Percentiles rank a stretch among this genome's conserved stretches.
These are phyloP conservation scores for Ormia ochracea DNA, from an alignment of 2,888 invertebrate species.

Conservation along the genomic window DNA sequence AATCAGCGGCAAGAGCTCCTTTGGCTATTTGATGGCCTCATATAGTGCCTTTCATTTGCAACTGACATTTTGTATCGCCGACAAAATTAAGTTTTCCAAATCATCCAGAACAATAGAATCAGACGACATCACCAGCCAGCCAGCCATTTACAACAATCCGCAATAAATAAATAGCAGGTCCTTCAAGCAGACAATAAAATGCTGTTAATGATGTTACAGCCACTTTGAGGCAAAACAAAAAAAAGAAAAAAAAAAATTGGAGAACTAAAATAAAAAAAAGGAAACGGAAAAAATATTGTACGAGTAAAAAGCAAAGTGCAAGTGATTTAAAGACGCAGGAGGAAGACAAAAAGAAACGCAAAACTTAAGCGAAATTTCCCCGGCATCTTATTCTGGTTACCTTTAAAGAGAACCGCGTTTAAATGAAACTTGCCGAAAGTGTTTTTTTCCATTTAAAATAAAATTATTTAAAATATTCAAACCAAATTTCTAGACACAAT, in stretches of 20 bases:
- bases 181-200: conserved; percentile 47
- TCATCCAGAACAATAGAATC: conserved; percentile 9
- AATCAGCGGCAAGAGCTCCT: conserved; percentile 8
- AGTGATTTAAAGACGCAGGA: too few species aligned
- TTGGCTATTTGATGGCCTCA: conserved; percentile 28
- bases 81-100: conserved; percentile 29
- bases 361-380: too few species aligned
- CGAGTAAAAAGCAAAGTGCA: too few species aligned
- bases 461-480: too few species aligned
- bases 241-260: background rate
- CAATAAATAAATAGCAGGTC: conserved; percentile 27
- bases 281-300: too few species aligned
- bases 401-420: too few species aligned
- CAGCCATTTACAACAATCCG: background rate
- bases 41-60: conserved; percentile 34
- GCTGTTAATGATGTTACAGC: conserved; percentile 57
- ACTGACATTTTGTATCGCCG: conserved; percentile 48
- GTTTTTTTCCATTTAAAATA: too few species aligned
- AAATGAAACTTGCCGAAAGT: too few species aligned
- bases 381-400: too few species aligned
- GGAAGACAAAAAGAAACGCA: too few species aligned
- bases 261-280: background rate
- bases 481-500: too few species aligned
- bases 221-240: conserved; percentile 46
- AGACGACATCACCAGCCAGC: conserved; percentile 7